Percentiles rank a stretch among this genome's conserved stretches.
phyloP scores from a whole-genome alignment of 2,888 invertebrate species.

The Diarsia dahlii region DNA sequence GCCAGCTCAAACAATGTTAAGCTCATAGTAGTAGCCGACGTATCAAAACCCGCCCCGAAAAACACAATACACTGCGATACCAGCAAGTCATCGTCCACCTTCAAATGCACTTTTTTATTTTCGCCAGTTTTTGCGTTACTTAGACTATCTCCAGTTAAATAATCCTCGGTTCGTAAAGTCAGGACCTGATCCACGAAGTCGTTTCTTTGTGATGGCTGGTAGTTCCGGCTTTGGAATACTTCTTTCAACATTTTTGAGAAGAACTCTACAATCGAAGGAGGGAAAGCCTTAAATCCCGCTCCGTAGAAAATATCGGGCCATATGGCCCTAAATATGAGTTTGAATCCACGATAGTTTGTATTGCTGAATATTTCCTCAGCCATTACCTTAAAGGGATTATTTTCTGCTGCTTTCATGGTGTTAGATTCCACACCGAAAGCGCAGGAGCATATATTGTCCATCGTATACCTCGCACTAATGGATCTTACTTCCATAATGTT shows the following conservation, averaged over 20 bases:
- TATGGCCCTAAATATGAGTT: not conserved
- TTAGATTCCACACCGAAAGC: constrained; percentile 5
- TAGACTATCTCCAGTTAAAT: constrained; percentile 2
- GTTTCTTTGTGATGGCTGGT: constrained; percentile 68
- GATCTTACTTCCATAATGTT: not conserved
- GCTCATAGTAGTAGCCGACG: not conserved
- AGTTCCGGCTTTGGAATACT: constrained; percentile 71
- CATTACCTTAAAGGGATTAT: not conserved
- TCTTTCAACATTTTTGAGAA: not conserved
- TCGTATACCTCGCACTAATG: not conserved
- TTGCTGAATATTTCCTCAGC: not conserved
- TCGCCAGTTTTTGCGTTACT: not conserved
- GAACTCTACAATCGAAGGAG: not conserved
- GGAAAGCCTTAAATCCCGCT: not conserved
- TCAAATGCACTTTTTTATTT: not conserved
- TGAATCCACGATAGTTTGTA: not conserved
- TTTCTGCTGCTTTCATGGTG: not conserved
- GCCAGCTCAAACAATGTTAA: constrained; percentile 1
- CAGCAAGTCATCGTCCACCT: constrained; percentile 1
- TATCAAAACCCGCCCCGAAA: constrained; percentile 7
- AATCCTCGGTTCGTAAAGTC: not conserved
- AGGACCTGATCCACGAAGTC: constrained; percentile 69
- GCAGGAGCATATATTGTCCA: not conserved
- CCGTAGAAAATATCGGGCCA: constrained; percentile 7
- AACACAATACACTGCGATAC: not conserved